phyloP scores from a whole-genome alignment of 2,797 vertebrate species.

The Scolopax bukidnonensis region DNA sequence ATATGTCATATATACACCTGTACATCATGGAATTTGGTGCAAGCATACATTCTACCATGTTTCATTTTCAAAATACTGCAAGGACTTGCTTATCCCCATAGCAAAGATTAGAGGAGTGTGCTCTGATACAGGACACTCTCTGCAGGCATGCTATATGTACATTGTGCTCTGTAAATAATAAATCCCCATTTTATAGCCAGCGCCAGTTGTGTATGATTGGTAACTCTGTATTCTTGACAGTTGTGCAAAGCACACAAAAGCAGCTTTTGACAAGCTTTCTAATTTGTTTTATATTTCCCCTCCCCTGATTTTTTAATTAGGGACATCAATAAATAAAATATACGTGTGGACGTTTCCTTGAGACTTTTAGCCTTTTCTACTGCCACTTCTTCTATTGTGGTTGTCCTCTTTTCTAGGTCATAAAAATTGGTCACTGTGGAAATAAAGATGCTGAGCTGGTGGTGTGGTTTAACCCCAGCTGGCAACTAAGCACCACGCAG shows the following conservation, averaged over 20 bases:
- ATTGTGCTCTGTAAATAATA: conserved; percentile 3
- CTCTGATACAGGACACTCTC: not conserved
- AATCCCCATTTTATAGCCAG: not conserved
- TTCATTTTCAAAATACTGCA: not conserved
- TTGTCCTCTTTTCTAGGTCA: not conserved
- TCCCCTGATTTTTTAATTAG: not conserved
- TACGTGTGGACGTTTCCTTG: not conserved
- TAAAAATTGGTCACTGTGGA: conserved; percentile 14
- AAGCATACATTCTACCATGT: not conserved
- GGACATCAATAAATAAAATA: not conserved
- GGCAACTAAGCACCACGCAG: not conserved
- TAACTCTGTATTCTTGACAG: not conserved
- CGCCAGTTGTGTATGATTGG: not conserved
- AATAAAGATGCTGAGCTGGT: not conserved
- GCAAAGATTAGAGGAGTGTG: not conserved
- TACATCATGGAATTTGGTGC: not conserved
- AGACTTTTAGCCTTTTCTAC: not conserved
- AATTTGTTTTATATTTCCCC: not conserved
- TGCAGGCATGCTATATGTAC: not conserved
- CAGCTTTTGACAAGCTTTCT: not conserved
- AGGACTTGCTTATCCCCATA: not conserved
- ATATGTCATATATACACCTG: not conserved
- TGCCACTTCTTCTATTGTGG: not conserved
- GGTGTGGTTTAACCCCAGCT: not conserved
- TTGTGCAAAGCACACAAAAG: conserved; percentile 1